Conservation (phyloP, 2,113 vertebrate genomes). For the Spheniscus mendiculus region DNA sequence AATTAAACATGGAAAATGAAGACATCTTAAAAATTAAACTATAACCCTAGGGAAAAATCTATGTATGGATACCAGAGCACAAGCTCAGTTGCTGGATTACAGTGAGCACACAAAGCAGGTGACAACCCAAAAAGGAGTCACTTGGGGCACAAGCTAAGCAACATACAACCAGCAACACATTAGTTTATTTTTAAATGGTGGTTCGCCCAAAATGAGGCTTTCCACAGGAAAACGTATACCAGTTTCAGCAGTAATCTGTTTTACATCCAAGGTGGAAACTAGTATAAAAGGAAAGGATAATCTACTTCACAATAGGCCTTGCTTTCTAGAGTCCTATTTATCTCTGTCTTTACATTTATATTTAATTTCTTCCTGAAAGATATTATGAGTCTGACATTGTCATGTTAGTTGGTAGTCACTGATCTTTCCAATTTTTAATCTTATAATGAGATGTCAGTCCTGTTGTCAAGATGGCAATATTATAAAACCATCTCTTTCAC, state of each 20-base stretch:
- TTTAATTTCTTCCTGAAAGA: neutral
- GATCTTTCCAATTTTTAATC: neutral
- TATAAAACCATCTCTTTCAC: neutral
- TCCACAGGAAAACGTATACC: neutral
- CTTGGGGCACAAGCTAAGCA: neutral
- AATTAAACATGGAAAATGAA: neutral
- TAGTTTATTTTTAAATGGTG: neutral
- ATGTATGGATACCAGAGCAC: neutral
- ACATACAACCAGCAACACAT: neutral
- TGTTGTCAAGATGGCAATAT: neutral
- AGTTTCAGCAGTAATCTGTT: neutral
- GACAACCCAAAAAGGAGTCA: neutral
- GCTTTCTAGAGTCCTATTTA: neutral
- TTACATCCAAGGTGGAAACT: neutral
- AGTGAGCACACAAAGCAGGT: neutral
- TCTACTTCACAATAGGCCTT: neutral
- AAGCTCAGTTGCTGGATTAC: neutral
- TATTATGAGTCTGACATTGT: neutral
- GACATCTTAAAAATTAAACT: neutral
- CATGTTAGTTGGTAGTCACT: neutral
- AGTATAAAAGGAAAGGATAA: neutral
- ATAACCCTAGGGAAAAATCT: neutral
- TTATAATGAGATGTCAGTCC: neutral
- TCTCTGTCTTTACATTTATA: fast-evolving
- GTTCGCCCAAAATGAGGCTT: neutral